Evolutionary conservation across 2,888 invertebrate genomes (phyloP).

Genomic region (Tinea semifulvella): DNA sequence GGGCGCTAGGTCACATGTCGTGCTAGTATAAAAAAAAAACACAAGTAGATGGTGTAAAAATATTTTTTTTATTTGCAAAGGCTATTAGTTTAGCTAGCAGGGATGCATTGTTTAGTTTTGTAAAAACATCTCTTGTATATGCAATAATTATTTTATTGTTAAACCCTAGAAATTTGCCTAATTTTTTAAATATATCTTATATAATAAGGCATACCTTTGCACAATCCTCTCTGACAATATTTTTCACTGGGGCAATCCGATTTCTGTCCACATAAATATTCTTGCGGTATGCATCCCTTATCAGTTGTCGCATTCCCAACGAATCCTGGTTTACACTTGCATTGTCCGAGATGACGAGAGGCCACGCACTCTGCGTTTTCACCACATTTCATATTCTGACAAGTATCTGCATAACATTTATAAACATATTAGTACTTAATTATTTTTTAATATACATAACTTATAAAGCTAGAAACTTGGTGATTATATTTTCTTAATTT

Average conservation of each 20-base stretch:
- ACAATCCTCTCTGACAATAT: constrained; percentile 82
- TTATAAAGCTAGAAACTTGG: too few species aligned
- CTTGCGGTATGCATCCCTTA: constrained; percentile 79
- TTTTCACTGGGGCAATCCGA: constrained; percentile 80
- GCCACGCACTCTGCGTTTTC: constrained; percentile 85
- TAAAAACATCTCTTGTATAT: too few species aligned
- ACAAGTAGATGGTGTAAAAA: background rate
- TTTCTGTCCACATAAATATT: constrained; percentile 75
- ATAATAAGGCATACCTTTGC: too few species aligned
- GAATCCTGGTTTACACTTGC: constrained; percentile 81
- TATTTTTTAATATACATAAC: background rate
- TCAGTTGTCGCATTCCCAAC: constrained; percentile 78
- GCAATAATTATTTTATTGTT: too few species aligned
- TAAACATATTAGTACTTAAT: background rate
- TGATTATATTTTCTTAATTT: background rate
- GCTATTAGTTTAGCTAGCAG: background rate
- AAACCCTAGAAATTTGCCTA: too few species aligned
- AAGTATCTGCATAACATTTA: constrained; percentile 70
- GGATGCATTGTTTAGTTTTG: too few species aligned
- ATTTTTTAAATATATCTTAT: too few species aligned
- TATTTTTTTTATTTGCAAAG: background rate
- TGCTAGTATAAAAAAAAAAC: too few species aligned
- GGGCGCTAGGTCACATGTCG: too few species aligned
- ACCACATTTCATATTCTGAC: constrained; percentile 81
- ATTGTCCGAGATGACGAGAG: constrained; percentile 77